These are phyloP conservation scores for Drosophila navojoa DNA, from an alignment of 1,140 invertebrate genomes.

Conservation along the genomic window DNA sequence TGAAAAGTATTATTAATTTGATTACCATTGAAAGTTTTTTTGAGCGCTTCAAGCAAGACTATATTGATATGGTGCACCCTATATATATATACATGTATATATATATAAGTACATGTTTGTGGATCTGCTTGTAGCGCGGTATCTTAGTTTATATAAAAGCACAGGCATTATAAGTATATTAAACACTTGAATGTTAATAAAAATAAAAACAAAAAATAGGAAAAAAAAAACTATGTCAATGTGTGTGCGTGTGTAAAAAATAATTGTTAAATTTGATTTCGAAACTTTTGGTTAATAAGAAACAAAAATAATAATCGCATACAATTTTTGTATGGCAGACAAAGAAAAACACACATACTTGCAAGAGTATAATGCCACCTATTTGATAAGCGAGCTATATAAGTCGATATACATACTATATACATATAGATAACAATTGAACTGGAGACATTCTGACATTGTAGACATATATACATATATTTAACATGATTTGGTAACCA, in stretches of 20 bases:
- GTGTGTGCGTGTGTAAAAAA: slow-evolving; percentile 38
- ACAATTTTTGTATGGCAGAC: slow-evolving; percentile 55
- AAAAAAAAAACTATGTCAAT: slow-evolving; percentile 6
- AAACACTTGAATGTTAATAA: slow-evolving; percentile 9
- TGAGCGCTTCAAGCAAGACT: slow-evolving; percentile 29
- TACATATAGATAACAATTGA: slow-evolving; percentile 38
- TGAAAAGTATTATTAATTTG: slow-evolving; percentile 52
- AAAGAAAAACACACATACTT: slow-evolving; percentile 27
- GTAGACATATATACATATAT: slow-evolving; percentile 8
- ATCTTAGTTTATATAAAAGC: neutral
- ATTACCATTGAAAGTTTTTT: slow-evolving; percentile 39
- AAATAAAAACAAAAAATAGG: slow-evolving; percentile 11
- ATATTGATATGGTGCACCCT: slow-evolving; percentile 14
- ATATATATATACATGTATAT: slow-evolving; percentile 18
- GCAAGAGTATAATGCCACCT: slow-evolving; percentile 32
- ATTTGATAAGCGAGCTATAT: slow-evolving; percentile 49
- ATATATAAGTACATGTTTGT: slow-evolving; percentile 1
- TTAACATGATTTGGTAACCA: too few species aligned
- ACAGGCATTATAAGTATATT: slow-evolving; percentile 27
- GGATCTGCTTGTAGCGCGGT: too few species aligned
- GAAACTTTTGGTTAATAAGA: slow-evolving; percentile 60
- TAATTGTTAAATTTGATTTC: slow-evolving; percentile 41
- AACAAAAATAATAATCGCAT: slow-evolving; percentile 18
- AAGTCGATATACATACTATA: slow-evolving; percentile 3
- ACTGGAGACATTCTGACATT: neutral